These are phyloP conservation scores for Dolichotis patagonum DNA, from an alignment of 2,113 vertebrate species.

Conservation along the genomic window DNA sequence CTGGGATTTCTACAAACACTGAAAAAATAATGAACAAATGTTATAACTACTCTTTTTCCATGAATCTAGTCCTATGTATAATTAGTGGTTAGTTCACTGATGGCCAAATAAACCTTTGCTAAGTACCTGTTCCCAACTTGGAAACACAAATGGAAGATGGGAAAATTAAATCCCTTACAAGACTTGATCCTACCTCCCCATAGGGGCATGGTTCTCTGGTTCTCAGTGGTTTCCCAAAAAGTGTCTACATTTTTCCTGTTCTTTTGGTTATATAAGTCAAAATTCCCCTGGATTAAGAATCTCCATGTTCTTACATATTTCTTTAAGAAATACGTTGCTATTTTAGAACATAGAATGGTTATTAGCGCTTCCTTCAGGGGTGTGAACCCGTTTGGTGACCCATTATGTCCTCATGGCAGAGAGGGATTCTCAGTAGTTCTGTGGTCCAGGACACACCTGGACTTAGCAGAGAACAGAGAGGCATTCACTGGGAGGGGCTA, in stretches of 20 bases:
- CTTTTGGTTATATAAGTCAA: not conserved
- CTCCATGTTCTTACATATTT: not conserved
- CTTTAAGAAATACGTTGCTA: not conserved
- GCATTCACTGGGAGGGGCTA: not conserved
- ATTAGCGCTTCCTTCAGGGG: not conserved
- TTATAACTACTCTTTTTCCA: constrained; percentile 26
- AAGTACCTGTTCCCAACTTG: not conserved
- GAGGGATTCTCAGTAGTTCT: not conserved
- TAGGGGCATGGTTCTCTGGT: not conserved
- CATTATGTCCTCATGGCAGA: not conserved
- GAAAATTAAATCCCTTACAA: not conserved
- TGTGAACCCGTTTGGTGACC: not conserved
- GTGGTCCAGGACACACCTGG: not conserved
- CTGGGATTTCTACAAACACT: not conserved
- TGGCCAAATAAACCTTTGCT: not conserved
- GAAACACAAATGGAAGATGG: not conserved
- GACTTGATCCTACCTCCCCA: not conserved
- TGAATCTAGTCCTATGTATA: not conserved
- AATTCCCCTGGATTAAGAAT: not conserved
- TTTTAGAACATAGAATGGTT: not conserved
- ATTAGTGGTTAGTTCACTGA: not conserved
- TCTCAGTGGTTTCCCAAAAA: not conserved
- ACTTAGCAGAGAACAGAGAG: not conserved
- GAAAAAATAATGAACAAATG: constrained; percentile 32
- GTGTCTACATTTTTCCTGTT: not conserved